phyloP scores from a whole-genome alignment of 2,113 vertebrate species.

The Hypomesus transpacificus region DNA sequence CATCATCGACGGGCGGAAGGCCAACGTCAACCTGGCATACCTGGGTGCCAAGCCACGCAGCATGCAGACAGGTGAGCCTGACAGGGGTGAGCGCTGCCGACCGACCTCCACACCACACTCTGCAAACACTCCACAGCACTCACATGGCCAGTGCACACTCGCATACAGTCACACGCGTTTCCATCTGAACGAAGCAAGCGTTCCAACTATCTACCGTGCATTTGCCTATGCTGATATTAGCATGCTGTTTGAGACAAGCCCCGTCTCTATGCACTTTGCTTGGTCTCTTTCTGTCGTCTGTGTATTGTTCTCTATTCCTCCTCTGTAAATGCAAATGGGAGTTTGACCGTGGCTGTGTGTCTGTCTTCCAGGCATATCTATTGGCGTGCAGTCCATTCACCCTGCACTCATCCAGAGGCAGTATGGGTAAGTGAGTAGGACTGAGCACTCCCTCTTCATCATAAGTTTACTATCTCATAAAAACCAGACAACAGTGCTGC shows the following conservation, averaged over 20 bases:
- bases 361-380: slow-evolving; percentile 81
- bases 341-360: slow-evolving; percentile 56
- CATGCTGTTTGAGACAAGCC: slow-evolving; percentile 40
- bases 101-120: not conserved
- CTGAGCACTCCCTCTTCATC: slow-evolving; percentile 49
- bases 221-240: slow-evolving; percentile 12
- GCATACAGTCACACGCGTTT: too few species aligned
- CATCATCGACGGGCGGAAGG: slow-evolving; percentile 96
- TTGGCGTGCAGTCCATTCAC: slow-evolving; percentile 92
- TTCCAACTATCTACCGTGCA: slow-evolving; percentile 7
- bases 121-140: too few species aligned
- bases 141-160: too few species aligned
- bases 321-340: slow-evolving; percentile 72
- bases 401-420: slow-evolving; percentile 93
- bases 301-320: slow-evolving; percentile 66
- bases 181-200: too few species aligned
- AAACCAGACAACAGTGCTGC: slow-evolving; percentile 29
- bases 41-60: slow-evolving; percentile 94
- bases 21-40: slow-evolving; percentile 96
- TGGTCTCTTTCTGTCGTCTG: slow-evolving; percentile 48
- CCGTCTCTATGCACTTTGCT: slow-evolving; percentile 36
- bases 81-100: not conserved
- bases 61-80: slow-evolving; percentile 86
- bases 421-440: slow-evolving; percentile 86
- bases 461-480: slow-evolving; percentile 30